A percentile compares a stretch with the other conserved stretches of the same genome.
phyloP scores from a whole-genome alignment of 2,888 invertebrate genomes.

The Pristionchus fissidentatus region DNA sequence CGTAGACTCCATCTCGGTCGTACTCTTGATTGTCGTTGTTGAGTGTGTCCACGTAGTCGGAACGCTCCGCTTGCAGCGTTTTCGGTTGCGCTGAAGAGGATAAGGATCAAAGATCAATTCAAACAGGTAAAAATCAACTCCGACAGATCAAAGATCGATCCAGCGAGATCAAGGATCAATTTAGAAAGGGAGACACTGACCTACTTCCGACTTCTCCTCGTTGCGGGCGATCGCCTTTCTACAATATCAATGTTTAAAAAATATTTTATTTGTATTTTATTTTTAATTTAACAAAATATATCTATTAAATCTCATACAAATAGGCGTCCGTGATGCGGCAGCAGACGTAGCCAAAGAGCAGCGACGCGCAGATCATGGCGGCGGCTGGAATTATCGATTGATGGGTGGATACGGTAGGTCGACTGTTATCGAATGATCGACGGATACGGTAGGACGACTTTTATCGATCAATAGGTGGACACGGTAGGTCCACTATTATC shows the following conservation, averaged over 20 bases:
- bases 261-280: too few species aligned
- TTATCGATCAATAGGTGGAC: too few species aligned
- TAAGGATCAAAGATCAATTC: neutral
- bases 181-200: neutral
- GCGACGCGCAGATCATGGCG: neutral
- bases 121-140: too few species aligned
- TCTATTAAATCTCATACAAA: neutral
- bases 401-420: too few species aligned
- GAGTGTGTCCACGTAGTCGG: neutral
- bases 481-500: too few species aligned
- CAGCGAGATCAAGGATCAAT: too few species aligned
- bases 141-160: too few species aligned
- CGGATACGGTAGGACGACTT: too few species aligned
- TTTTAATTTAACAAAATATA: too few species aligned
- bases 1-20: slow-evolving; percentile 18
- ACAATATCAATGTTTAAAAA: neutral
- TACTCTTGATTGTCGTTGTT: neutral
- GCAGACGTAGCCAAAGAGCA: neutral
- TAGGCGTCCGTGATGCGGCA: neutral
- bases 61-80: slow-evolving; percentile 3
- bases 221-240: neutral
- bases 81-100: neutral
- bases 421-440: too few species aligned
- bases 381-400: neutral
- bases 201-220: slow-evolving; percentile 15